A percentile compares a stretch with the other conserved stretches of the same genome.
Evolutionary conservation across 2,797 vertebrate species (phyloP).

Genomic region (Poliocrania exsul): DNA sequence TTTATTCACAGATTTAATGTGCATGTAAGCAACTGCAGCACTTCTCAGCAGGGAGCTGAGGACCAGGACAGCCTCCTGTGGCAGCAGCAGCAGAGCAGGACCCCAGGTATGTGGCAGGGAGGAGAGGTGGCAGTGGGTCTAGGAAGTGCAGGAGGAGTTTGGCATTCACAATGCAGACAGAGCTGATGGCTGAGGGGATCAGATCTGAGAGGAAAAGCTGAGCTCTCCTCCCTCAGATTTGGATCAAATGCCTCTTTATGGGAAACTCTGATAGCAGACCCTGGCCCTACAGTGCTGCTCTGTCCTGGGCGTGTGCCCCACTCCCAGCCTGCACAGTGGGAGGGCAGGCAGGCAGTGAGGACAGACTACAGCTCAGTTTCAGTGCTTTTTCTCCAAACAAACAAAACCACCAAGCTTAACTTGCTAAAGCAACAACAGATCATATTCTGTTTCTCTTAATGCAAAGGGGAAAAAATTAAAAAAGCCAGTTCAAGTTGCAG

Average conservation of each 20-base stretch:
- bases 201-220: background rate
- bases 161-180: background rate
- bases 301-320: background rate
- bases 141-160: background rate
- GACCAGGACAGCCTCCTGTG: conserved; percentile 27
- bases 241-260: background rate
- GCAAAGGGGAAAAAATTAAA: background rate
- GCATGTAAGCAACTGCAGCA: background rate
- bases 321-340: background rate
- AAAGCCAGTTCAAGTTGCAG: background rate
- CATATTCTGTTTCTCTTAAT: conserved; percentile 23
- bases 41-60: background rate
- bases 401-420: conserved; percentile 1
- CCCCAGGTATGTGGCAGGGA: fast-evolving
- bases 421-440: background rate
- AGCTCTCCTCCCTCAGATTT: background rate
- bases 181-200: background rate
- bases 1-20: background rate
- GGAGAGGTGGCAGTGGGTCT: fast-evolving
- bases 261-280: background rate
- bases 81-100: background rate
- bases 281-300: background rate
- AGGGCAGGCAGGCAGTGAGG: background rate
- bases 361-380: background rate
- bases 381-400: conserved; percentile 44